Evolutionary conservation across 2,888 invertebrate genomes (phyloP).

Genomic region (Archips crataeganus): DNA sequence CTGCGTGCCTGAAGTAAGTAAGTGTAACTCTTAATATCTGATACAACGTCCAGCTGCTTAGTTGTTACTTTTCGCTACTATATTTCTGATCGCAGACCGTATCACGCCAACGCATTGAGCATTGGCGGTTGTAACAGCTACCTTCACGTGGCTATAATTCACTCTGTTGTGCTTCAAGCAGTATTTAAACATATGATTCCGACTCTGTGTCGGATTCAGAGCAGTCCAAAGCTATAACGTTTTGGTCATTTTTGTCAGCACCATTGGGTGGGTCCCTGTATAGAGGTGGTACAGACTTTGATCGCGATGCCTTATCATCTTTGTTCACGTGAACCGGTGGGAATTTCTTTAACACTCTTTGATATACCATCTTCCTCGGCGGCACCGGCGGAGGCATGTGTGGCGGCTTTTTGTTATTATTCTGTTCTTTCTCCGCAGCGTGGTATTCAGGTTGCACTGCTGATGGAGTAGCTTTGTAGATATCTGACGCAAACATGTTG

Average conservation of each 20-base stretch:
- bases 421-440: slow-evolving; percentile 65
- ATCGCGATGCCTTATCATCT: slow-evolving; percentile 81
- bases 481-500: slow-evolving; percentile 75
- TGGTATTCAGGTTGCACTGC: slow-evolving; percentile 77
- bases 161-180: slow-evolving; percentile 49
- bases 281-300: slow-evolving; percentile 79
- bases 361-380: slow-evolving; percentile 83
- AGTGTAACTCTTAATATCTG: slow-evolving; percentile 3
- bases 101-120: slow-evolving; percentile 9
- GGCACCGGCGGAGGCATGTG: slow-evolving; percentile 87
- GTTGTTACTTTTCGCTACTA: slow-evolving; percentile 11
- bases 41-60: slow-evolving; percentile 3
- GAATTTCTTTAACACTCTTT: slow-evolving; percentile 85
- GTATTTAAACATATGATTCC: slow-evolving; percentile 77
- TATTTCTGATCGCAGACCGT: slow-evolving; percentile 34
- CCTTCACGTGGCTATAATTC: slow-evolving; percentile 46
- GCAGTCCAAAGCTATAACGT: slow-evolving; percentile 74
- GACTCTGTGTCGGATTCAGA: slow-evolving; percentile 83
- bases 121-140: slow-evolving; percentile 12
- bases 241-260: slow-evolving; percentile 67
- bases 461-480: slow-evolving; percentile 83
- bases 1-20: slow-evolving; percentile 31
- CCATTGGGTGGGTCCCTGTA: slow-evolving; percentile 76
- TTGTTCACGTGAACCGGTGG: slow-evolving; percentile 88
- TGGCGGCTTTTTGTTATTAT: slow-evolving; percentile 74